Evolutionary conservation across 2,888 invertebrate genomes (phyloP), one percentile per base, ranked within the genome.

Genomic region (Salticus scenicus): DNA sequence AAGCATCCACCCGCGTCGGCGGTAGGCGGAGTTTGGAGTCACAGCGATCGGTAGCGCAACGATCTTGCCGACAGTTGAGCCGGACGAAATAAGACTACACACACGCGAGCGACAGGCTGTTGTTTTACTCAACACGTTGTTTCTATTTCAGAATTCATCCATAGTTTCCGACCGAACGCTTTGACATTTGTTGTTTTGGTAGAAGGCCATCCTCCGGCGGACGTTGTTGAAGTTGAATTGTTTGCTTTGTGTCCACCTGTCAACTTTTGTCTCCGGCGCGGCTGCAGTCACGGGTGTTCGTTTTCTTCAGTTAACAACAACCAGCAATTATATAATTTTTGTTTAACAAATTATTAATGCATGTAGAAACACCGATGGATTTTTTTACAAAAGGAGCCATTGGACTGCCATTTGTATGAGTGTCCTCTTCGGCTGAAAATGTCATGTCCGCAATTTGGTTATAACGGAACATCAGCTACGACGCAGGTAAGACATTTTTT

Each of bases 371-470:
- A 8, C 42, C 42, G 57, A 73, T 69, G 83, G 83, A 84, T 84
- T 84, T 72, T 73, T 51, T 66, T 17, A 51, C 10, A 37, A 37
- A 37, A 27, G 69, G 77, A 51, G 41, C 67, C 41, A 28, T 37
- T 33, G 73, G 77, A 67, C 77, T 73, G 57, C 77, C 77, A 77
- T 70, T 71, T 66, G 80, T 31, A 86, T 86, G 80, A 86, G 79
- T 76, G 86, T 80, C 57, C 41, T 47, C 31, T 75, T 71, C 69
- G 31, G 31, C 70, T 51, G 73, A 87, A 83, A 51, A 87, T 87
- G 87, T 87, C 87, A 87, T 87, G 87, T 87, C 81, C 87, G 30
- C 87, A 87, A 83, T 87, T 87, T 79, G 83, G 87, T 67, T 87
- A 83, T 87, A 87, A 83, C 83, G 83, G 87, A 74, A 71, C 83